A percentile compares a stretch with the other conserved stretches of the same genome.
Conservation (phyloP, 2,113 vertebrate species). For the Platycercus adscitus region DNA sequence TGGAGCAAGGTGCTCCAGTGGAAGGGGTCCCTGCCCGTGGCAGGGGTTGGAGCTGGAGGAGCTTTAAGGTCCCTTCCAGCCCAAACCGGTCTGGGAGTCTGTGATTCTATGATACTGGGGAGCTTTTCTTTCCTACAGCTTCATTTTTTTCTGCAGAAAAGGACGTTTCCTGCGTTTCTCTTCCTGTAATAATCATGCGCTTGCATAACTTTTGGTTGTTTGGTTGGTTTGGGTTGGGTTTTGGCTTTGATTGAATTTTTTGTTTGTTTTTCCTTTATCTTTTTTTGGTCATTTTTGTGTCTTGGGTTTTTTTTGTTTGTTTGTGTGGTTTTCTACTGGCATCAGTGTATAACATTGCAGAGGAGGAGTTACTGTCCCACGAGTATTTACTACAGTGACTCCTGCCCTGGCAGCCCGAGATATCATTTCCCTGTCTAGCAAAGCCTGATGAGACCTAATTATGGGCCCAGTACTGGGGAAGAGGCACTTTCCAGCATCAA, state of each 20-base stretch:
- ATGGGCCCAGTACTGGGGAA: not conserved
- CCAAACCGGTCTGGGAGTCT: rapidly evolving
- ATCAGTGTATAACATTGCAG: not conserved
- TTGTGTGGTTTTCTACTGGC: not conserved
- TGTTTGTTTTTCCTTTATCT: rapidly evolving
- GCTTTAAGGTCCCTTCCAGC: not conserved
- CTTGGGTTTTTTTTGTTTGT: rapidly evolving
- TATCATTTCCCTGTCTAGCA: not conserved
- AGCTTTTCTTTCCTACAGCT: not conserved
- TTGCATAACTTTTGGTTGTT: rapidly evolving
- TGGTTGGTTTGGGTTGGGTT: not conserved
- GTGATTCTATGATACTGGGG: not conserved
- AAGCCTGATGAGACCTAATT: rapidly evolving
- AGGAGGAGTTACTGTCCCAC: not conserved
- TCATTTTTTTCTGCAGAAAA: not conserved
- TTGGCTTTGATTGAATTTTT: not conserved
- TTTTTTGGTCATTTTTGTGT: not conserved
- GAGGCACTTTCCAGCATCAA: not conserved
- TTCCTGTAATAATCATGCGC: not conserved
- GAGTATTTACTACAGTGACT: not conserved
- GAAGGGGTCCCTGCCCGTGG: rapidly evolving
- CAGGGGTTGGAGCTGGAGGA: not conserved
- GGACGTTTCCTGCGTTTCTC: rapidly evolving
- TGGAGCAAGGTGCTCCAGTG: not conserved
- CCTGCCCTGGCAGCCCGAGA: not conserved